Evolutionary conservation across 2,888 invertebrate genomes (phyloP).

Genomic region (Ennomos fuscantarius): DNA sequence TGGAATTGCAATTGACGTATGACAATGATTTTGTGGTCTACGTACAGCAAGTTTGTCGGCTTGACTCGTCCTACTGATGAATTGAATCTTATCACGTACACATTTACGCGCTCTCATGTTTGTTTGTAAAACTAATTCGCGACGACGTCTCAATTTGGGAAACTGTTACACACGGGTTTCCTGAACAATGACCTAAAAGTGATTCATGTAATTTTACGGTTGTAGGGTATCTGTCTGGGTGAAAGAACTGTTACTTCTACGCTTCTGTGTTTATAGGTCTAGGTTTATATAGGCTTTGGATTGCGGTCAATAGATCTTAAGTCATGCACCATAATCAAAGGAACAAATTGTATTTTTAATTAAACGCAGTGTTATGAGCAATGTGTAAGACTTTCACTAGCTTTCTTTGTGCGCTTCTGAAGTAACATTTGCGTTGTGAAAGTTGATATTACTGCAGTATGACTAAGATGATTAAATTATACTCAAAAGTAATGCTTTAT

Average conservation of each 20-base stretch:
- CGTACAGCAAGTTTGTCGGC: conserved; percentile 49
- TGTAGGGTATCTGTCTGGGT: conserved; percentile 52
- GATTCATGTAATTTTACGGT: conserved; percentile 71
- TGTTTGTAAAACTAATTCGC: conserved; percentile 73
- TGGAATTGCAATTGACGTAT: background rate
- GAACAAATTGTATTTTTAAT: conserved; percentile 39
- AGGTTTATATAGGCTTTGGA: conserved; percentile 56
- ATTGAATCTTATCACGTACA: conserved; percentile 68
- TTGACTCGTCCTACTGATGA: conserved; percentile 61
- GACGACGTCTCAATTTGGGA: conserved; percentile 76
- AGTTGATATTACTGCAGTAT: conserved; percentile 16
- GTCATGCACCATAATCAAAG: conserved; percentile 30
- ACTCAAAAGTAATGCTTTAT: conserved; percentile 1
- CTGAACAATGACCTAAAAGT: conserved; percentile 77
- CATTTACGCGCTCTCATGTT: conserved; percentile 55
- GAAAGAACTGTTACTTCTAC: conserved; percentile 55
- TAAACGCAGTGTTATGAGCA: conserved; percentile 31
- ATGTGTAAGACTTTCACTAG: conserved; percentile 38
- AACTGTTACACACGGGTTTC: conserved; percentile 70
- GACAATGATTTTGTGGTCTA: conserved; percentile 7
- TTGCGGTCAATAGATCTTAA: conserved; percentile 38
- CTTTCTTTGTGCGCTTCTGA: conserved; percentile 36
- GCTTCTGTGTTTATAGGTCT: conserved; percentile 56
- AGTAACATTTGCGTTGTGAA: conserved; percentile 34
- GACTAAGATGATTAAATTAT: conserved; percentile 6